Conservation (phyloP, 2,113 vertebrate species). For the Aspiorhynchus laticeps region DNA sequence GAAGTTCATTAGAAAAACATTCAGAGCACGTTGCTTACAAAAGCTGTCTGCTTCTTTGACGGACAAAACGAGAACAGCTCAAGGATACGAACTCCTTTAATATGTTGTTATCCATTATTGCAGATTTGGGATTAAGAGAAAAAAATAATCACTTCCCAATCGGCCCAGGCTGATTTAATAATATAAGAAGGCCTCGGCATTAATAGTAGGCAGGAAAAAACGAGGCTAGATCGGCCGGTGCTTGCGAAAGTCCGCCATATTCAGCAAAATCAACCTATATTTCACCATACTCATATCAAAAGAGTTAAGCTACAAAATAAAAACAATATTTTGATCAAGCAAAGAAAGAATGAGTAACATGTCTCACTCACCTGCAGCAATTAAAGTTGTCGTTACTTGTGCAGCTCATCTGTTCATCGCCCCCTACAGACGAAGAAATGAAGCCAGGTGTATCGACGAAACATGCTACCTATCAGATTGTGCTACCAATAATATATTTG, state of each 20-base stretch:
- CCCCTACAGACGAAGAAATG: background rate
- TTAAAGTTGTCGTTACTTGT: background rate
- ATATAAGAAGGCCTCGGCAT: background rate
- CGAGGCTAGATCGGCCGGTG: background rate
- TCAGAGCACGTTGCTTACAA: background rate
- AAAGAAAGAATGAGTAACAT: too few species aligned
- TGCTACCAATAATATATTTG: too few species aligned
- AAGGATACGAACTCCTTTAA: conserved; percentile 6
- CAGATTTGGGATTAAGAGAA: background rate
- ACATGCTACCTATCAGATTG: too few species aligned
- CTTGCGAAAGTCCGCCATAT: background rate
- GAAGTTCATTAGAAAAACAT: background rate
- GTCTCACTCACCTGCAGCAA: conserved; percentile 12
- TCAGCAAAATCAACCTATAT: background rate
- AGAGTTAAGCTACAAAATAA: background rate
- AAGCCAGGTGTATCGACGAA: too few species aligned
- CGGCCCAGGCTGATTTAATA: background rate
- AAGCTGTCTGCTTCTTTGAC: background rate
- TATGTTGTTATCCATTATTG: background rate
- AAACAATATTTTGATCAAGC: background rate
- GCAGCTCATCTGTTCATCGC: background rate
- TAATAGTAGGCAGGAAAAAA: background rate
- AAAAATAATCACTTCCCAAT: background rate
- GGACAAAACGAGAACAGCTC: background rate
- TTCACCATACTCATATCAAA: too few species aligned